Conservation (phyloP, 2,888 invertebrate genomes). For the Standfussiana lucernea region DNA sequence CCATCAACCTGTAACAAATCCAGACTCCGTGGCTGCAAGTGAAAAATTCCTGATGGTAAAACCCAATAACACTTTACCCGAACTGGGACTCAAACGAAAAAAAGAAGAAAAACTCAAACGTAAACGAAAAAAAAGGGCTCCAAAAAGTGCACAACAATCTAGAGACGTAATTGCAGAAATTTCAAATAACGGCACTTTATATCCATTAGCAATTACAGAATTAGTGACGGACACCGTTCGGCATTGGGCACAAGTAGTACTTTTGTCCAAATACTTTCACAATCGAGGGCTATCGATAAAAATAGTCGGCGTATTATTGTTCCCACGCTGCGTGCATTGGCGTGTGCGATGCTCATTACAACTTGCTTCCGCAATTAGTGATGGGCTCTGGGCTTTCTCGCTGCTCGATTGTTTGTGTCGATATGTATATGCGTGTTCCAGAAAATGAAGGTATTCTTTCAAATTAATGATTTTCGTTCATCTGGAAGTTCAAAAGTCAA, state of each 20-base stretch:
- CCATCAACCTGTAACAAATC: too few species aligned
- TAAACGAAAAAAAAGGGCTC: constrained; percentile 15
- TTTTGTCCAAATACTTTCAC: constrained; percentile 68
- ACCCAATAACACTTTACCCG: too few species aligned
- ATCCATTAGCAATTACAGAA: constrained; percentile 60
- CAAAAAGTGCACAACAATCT: constrained; percentile 23
- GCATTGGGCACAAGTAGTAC: constrained; percentile 61
- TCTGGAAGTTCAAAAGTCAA: not conserved
- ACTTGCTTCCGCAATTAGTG: constrained; percentile 86
- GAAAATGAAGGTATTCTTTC: constrained; percentile 8
- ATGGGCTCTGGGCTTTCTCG: constrained; percentile 80
- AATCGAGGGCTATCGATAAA: constrained; percentile 67
- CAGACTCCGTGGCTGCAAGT: too few species aligned
- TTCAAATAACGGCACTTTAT: constrained; percentile 57
- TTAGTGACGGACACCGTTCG: constrained; percentile 59
- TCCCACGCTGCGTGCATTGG: constrained; percentile 77
- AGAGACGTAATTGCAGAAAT: constrained; percentile 57
- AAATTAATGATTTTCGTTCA: constrained; percentile 2
- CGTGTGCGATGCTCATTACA: constrained; percentile 87
- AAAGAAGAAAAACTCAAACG: not conserved
- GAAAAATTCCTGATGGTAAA: too few species aligned
- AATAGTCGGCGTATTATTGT: constrained; percentile 68
- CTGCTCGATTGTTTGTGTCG: constrained; percentile 68
- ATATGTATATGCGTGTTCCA: constrained; percentile 44
- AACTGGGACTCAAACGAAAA: too few species aligned